Evolutionary conservation across 2,888 invertebrate genomes (phyloP).

Genomic region (Cyclophora punctaria): DNA sequence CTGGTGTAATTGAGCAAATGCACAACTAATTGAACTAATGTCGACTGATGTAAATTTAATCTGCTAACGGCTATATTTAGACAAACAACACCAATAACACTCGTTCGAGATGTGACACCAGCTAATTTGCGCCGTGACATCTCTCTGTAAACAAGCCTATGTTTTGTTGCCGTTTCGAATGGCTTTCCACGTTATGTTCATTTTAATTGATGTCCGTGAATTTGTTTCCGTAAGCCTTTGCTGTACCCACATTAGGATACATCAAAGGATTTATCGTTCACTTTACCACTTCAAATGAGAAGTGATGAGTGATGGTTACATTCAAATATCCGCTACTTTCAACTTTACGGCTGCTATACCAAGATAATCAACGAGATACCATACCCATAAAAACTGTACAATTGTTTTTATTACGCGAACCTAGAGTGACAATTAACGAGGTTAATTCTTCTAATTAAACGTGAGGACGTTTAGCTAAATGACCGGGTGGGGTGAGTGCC

Average conservation of each 20-base stretch:
- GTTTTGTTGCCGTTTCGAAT: not conserved
- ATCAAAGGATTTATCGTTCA: no score
- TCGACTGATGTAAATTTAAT: slow-evolving; percentile 29
- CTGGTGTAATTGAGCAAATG: slow-evolving; percentile 19
- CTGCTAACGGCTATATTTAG: slow-evolving; percentile 24
- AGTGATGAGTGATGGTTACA: no score
- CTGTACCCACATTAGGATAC: no score
- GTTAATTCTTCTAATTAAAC: slow-evolving; percentile 16
- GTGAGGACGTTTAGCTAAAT: slow-evolving; percentile 24
- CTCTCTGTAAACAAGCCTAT: not conserved
- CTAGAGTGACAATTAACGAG: slow-evolving; percentile 6
- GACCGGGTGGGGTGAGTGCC: slow-evolving; percentile 10
- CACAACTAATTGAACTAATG: slow-evolving; percentile 21
- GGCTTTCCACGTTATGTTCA: no score
- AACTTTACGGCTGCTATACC: no score
- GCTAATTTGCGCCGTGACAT: slow-evolving; percentile 3
- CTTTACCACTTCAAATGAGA: no score
- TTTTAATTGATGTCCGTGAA: no score
- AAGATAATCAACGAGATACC: no score
- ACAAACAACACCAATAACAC: slow-evolving; percentile 18
- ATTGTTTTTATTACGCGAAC: slow-evolving; percentile 4
- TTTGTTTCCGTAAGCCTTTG: no score
- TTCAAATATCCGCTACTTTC: no score
- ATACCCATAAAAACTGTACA: no score
- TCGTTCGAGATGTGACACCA: slow-evolving; percentile 4